Evolutionary conservation across 2,797 vertebrate species (phyloP).

Genomic region (Spheniscus humboldti): DNA sequence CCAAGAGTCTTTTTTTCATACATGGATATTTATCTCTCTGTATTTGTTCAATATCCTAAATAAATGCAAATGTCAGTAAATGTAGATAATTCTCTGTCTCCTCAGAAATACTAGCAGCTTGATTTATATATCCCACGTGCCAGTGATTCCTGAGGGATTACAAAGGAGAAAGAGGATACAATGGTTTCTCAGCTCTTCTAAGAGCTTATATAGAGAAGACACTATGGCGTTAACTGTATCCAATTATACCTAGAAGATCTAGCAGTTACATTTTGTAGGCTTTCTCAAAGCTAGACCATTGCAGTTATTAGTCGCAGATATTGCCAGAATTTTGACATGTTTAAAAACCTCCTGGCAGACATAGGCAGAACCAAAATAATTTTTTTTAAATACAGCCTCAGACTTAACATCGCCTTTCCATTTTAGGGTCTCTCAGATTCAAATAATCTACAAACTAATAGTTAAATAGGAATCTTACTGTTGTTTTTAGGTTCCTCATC

Average conservation of each 20-base stretch:
- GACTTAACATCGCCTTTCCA: neutral
- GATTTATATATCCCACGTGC: neutral
- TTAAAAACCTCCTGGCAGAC: neutral
- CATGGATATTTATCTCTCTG: too few relatives aligned
- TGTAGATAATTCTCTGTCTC: neutral
- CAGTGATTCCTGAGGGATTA: neutral
- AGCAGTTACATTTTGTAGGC: neutral
- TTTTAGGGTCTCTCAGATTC: neutral
- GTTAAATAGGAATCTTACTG: neutral
- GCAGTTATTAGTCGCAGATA: neutral
- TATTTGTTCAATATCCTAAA: slow-evolving; percentile 1
- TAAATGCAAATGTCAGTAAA: neutral
- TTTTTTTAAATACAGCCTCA: neutral
- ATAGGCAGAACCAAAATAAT: neutral
- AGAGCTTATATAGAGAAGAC: neutral
- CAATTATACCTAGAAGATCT: neutral
- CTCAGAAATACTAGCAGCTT: neutral
- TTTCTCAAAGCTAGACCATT: neutral
- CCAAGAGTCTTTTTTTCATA: neutral
- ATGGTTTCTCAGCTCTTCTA: neutral
- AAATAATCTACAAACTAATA: neutral
- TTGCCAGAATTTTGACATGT: neutral
- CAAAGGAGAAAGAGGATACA: neutral
- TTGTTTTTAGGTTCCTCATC: neutral
- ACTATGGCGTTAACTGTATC: neutral